A percentile compares a stretch with the other conserved stretches of the same genome.
Evolutionary conservation across 2,113 vertebrate species (phyloP).

Genomic region (Narcine bancroftii): DNA sequence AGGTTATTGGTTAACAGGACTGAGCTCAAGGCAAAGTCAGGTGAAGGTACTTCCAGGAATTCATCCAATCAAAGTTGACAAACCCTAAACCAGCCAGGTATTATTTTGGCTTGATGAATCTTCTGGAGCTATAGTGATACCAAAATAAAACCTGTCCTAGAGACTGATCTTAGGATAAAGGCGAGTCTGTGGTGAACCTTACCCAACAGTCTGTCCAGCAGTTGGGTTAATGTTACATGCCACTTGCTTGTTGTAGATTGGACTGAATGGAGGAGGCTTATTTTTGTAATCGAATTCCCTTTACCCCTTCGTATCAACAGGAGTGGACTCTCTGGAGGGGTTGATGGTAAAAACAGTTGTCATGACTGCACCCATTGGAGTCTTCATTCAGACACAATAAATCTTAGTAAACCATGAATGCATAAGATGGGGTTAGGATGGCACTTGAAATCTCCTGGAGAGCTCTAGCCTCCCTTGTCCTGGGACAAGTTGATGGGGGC

Average conservation of each 20-base stretch:
- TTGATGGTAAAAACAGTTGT: background rate
- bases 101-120: background rate
- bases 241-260: background rate
- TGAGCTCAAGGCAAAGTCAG: too few species aligned
- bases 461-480: background rate
- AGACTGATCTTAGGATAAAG: background rate
- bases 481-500: background rate
- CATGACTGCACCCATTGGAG: background rate
- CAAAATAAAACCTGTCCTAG: background rate
- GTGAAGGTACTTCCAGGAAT: background rate
- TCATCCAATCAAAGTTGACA: background rate
- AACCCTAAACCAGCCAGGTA: background rate
- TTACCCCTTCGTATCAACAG: background rate
- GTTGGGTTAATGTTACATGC: background rate
- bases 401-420: too few species aligned
- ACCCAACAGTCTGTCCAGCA: background rate
- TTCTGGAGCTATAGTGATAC: background rate
- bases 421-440: background rate
- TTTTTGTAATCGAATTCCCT: background rate
- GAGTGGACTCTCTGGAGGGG: background rate
- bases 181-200: background rate
- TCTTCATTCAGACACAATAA: background rate
- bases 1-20: too few species aligned
- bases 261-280: background rate
- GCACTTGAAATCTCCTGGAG: background rate